Evolutionary conservation across 2,113 vertebrate genomes (phyloP), one percentile per base, ranked within the genome.

Genomic region (Orthochromis indermauri): DNA sequence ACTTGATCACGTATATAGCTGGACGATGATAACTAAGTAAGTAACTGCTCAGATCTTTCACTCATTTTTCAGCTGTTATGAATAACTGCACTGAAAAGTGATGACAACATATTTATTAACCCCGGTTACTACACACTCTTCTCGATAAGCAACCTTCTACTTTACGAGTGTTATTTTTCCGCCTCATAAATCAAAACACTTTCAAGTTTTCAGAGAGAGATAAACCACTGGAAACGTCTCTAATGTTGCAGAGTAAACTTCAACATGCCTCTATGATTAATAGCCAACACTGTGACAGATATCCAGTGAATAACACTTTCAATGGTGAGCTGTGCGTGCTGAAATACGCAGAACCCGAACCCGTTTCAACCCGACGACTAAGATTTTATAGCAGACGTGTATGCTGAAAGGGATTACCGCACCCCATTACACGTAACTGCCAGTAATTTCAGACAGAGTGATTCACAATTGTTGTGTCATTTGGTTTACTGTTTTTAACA

Each of bases 371-470:
- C 85, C 83, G 81, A 90, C 87, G 80, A 42, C 88, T 14, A 16
- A 26, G 86, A 49, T 94, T 95, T 95, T 96, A 96, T 91, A 92
- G 94, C 78, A 82, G 88, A 12, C 26, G 63, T 92, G 90, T 54
- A 10, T 19, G 10, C 53, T 79, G 81, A 84, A 24, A 90, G 85
- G 83, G 49, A 87, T 92, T 73, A 86, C 89, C 83, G 92, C 89
- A 91, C 91, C 86, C 91, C 91, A 51, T 78, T 54, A n/a, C 85
- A 68, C 86, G 85, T 90, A 93, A 95, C 87, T 93, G 94, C 90
- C 92, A 92, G 94, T 93, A 89, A 95, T 89, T 93, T 94, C 88
- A 93, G 90, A 94, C 92, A 21, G 86, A 87, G 17, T 95, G 94
- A 95, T 91, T 95, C 93, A 95, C 86, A 88, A 79, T 80, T 10